Conservation (phyloP, 2,113 vertebrate genomes). For the Anguilla japonica region DNA sequence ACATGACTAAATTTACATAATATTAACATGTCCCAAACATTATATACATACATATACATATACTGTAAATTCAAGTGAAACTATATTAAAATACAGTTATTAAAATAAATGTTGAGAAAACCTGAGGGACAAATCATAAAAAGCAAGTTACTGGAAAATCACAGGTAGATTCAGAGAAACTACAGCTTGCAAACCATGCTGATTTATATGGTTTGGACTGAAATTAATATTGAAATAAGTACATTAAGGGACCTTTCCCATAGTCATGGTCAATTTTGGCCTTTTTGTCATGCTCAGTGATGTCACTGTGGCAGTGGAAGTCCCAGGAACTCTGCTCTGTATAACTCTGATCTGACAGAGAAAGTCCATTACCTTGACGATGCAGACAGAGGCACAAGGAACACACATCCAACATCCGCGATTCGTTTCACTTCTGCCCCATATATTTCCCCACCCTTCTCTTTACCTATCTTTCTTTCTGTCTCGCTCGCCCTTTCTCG, state of each 20-base stretch:
- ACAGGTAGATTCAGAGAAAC: background rate
- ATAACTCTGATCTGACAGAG: background rate
- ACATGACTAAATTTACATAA: too few relatives aligned
- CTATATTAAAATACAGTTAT: too few relatives aligned
- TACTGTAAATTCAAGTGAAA: too few relatives aligned
- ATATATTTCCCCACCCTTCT: conserved; percentile 21
- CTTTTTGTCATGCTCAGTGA: background rate
- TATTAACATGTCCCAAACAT: too few relatives aligned
- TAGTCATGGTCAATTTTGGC: background rate
- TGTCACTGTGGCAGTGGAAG: background rate
- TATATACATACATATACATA: too few relatives aligned
- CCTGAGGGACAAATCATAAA: too few relatives aligned
- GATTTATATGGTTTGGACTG: background rate
- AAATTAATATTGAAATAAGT: background rate
- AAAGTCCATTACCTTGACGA: background rate
- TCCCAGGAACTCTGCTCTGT: background rate
- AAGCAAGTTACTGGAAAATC: too few relatives aligned
- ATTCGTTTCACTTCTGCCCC: background rate
- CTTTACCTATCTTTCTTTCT: background rate
- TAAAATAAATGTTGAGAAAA: too few relatives aligned
- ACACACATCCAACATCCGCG: background rate
- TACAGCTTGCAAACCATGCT: background rate
- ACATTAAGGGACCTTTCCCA: background rate
- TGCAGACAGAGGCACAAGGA: background rate
- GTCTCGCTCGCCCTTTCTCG: conserved; percentile 14